Base-by-base conservation (phyloP, 2,888 invertebrate genomes). In the Xiphydria camelus region DNA sequence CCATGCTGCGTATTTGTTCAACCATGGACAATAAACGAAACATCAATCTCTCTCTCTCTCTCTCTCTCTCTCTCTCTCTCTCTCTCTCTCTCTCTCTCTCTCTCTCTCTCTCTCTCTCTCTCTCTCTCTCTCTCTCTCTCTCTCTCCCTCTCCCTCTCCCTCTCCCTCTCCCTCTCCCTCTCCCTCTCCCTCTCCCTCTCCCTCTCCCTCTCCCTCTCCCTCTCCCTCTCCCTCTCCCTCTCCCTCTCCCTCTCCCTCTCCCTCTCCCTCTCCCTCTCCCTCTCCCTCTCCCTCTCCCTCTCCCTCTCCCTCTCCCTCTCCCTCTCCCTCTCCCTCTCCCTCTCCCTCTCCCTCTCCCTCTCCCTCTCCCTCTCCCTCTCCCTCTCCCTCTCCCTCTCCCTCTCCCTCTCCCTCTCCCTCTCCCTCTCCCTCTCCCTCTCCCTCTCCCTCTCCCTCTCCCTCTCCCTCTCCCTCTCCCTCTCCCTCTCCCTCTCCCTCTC, bases 351-450 rank as follows among this genome's bases (percentile, higher is more conserved):
- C 44, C 47, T 44, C 36, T 34, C 38, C 35, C 4, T 10, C 35
- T 25, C 12, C 17, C n/a, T n/a, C 37, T 25, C 40, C 15, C 39
- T 37, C 29, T 43, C 38, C 43, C 36, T 42, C 29, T 34, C 36
- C 42, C 59, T 54, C 45, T 45, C 47, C 41, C 45, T 49, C 41
- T 51, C 50, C 19, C 32, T 17, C 29, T 12, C 21, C n/a, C n/a
- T n/a, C n/a, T n/a, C n/a, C n/a, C n/a, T n/a, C n/a, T n/a, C n/a
- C n/a, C 20, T 9, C n/a, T n/a, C 23, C n/a, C 23, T 10, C 17
- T 25, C 15, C 7, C 18, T 34, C 18, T 7, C 29, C 21, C 31
- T 7, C 25, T 21, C 29, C 4, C 19, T 15, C 36, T 4, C 20
- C 37, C 21, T n/a, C 22, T 40, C 21, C 17, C 14, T 37, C 21